Conservation (phyloP, 2,888 invertebrate genomes). For the Calameuta pallipes region DNA sequence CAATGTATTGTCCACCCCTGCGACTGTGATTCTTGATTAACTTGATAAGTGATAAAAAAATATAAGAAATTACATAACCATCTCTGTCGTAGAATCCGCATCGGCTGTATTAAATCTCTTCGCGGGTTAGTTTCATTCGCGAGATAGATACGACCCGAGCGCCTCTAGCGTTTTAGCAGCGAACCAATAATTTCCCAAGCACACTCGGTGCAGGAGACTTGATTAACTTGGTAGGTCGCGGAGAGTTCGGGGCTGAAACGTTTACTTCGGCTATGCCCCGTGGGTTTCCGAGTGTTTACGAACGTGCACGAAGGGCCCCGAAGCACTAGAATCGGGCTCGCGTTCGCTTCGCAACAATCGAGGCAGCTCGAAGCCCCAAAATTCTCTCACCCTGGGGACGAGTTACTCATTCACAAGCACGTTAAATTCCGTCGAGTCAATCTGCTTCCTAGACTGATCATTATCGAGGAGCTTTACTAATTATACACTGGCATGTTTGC, state of each 20-base stretch:
- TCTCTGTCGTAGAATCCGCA: not conserved
- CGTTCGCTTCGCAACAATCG: slow-evolving; percentile 17
- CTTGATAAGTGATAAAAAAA: not conserved
- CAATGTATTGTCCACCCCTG: not conserved
- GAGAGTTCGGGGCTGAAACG: slow-evolving; percentile 13
- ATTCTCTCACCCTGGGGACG: slow-evolving; percentile 16
- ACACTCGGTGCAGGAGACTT: slow-evolving; percentile 18
- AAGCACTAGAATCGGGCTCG: not conserved
- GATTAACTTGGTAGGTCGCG: slow-evolving; percentile 22
- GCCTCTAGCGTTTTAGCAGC: not conserved
- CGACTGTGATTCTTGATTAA: not conserved
- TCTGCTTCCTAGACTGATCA: not conserved
- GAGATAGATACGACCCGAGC: not conserved
- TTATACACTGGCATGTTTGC: not conserved
- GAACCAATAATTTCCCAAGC: slow-evolving; percentile 16
- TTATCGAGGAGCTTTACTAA: not conserved
- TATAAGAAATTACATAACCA: not conserved
- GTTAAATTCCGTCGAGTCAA: not conserved
- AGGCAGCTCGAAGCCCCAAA: slow-evolving; percentile 15
- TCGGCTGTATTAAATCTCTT: not conserved
- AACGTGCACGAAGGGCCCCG: not conserved
- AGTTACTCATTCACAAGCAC: not conserved
- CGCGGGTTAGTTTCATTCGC: not conserved
- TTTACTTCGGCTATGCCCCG: slow-evolving; percentile 20
- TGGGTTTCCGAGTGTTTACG: slow-evolving; percentile 15